Percentiles rank a stretch among this genome's conserved stretches.
Conservation (phyloP, 92 coral and sea anemone genomes). For the Pocillopora grandis region DNA sequence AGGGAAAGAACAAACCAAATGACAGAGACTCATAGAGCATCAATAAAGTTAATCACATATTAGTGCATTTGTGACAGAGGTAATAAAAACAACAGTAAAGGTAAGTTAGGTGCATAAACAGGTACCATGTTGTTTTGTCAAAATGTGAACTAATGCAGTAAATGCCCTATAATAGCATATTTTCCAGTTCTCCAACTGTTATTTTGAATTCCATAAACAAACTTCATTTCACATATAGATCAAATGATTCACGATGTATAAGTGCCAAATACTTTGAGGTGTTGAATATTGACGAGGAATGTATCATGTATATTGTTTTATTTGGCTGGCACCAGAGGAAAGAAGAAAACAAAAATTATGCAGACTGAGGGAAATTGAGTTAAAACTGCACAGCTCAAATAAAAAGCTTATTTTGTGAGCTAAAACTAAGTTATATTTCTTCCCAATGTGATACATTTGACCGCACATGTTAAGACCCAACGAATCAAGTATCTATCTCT, state of each 20-base stretch:
- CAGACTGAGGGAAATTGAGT: background rate
- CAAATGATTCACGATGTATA: background rate
- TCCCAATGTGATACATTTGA: background rate
- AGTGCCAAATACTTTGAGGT: background rate
- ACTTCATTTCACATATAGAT: background rate
- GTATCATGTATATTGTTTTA: background rate
- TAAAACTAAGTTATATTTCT: background rate
- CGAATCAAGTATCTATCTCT: background rate
- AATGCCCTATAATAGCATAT: no score
- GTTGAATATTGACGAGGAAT: conserved; percentile 6
- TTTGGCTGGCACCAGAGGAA: background rate
- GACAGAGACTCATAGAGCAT: no score
- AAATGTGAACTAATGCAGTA: no score
- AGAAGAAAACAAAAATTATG: background rate
- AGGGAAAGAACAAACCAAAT: no score
- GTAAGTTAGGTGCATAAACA: no score
- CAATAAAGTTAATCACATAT: no score
- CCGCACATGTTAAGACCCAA: background rate
- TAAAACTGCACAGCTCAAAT: background rate
- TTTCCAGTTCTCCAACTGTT: background rate
- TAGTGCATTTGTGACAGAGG: no score
- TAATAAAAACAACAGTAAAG: no score
- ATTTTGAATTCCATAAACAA: background rate
- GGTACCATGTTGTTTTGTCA: no score
- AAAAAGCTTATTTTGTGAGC: background rate